Evolutionary conservation across 1,140 invertebrate species (phyloP).

Genomic region (Wiebesia pumilae): DNA sequence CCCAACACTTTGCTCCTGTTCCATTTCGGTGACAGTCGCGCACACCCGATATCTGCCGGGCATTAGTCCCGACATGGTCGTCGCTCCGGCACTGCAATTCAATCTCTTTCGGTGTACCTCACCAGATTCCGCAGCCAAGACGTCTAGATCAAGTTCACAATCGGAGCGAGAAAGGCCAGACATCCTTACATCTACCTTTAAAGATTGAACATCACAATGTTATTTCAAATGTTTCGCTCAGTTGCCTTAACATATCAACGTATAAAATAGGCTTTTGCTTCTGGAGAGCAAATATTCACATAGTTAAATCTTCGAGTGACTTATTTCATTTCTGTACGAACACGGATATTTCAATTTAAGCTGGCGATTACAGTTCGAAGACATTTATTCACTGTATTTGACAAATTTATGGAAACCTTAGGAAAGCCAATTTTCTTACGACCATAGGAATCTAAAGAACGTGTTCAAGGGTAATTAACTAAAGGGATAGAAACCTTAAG

Average conservation of each 20-base stretch:
- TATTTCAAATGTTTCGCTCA: neutral
- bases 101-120: conserved; percentile 63
- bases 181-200: conserved; percentile 33
- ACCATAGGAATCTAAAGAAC: no score
- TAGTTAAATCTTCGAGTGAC: no score
- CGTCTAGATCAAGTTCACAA: conserved; percentile 63
- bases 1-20: neutral
- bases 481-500: conserved; percentile 51
- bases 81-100: conserved; percentile 63
- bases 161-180: neutral
- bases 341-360: no score
- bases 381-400: no score
- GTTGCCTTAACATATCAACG: no score
- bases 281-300: no score
- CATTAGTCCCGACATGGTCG: conserved; percentile 62
- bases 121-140: conserved; percentile 63
- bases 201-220: neutral
- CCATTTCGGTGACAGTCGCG: conserved; percentile 59
- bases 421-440: no score
- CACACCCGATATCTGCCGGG: conserved; percentile 70
- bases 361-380: no score
- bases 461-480: no score
- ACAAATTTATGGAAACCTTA: no score
- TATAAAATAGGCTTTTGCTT: no score
- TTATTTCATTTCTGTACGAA: no score